phyloP scores from a whole-genome alignment of 2,797 vertebrate species.

The Manis crassicaudata region DNA sequence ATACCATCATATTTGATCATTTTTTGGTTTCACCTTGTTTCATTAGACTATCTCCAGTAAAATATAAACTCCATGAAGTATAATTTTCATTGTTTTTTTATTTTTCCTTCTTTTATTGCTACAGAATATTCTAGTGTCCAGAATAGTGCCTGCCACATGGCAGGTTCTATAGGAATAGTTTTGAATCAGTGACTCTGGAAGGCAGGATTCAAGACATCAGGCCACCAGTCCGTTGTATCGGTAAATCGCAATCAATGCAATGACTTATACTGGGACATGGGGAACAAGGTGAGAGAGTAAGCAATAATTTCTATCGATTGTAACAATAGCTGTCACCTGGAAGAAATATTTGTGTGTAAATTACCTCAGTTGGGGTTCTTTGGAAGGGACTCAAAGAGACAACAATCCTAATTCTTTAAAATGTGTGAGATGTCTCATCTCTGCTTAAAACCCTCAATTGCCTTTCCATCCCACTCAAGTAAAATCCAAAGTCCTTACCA shows the following conservation, averaged over 20 bases:
- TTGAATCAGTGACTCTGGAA: background rate
- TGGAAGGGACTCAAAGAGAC: background rate
- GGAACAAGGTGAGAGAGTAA: background rate
- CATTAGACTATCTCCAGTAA: background rate
- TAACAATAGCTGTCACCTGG: background rate
- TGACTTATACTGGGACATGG: background rate
- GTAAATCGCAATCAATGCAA: background rate
- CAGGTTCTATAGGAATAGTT: background rate
- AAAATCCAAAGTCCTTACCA: background rate
- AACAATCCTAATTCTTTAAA: background rate
- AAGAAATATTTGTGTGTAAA: background rate
- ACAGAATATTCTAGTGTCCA: background rate
- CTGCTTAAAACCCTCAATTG: background rate
- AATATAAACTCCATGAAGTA: background rate
- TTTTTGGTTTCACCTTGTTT: background rate
- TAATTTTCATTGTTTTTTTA: background rate
- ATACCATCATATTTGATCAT: background rate
- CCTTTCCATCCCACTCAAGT: background rate
- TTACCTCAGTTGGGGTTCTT: background rate
- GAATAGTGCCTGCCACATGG: background rate
- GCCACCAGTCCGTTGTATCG: background rate
- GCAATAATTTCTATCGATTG: background rate
- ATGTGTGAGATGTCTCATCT: background rate
- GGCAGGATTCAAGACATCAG: background rate
- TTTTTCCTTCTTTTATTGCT: background rate